A percentile compares a stretch with the other conserved stretches of the same genome.
phyloP scores from a whole-genome alignment of 2,113 vertebrate species.

The Semnopithecus entellus region DNA sequence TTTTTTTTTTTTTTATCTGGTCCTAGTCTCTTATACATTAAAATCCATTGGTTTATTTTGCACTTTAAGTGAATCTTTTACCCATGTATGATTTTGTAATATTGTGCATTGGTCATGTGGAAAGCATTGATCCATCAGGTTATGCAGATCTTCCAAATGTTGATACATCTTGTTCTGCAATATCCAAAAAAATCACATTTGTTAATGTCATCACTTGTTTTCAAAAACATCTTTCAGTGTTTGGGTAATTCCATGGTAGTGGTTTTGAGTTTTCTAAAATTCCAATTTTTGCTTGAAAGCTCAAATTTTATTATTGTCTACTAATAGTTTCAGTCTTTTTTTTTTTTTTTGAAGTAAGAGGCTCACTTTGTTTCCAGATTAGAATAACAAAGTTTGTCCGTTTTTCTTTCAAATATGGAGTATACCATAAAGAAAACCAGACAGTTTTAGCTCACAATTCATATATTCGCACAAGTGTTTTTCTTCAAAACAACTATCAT shows the following conservation, averaged over 20 bases:
- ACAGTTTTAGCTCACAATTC: not conserved
- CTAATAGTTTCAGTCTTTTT: not conserved
- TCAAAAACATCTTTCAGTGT: not conserved
- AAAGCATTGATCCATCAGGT: not conserved
- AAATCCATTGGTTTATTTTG: slow-evolving; percentile 23
- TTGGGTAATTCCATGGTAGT: not conserved
- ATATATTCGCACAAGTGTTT: not conserved
- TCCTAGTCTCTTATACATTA: slow-evolving; percentile 1
- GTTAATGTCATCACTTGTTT: not conserved
- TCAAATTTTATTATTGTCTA: slow-evolving; percentile 22
- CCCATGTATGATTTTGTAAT: not conserved
- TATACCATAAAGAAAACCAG: not conserved
- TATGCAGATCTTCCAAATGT: slow-evolving; percentile 5
- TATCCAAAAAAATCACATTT: not conserved
- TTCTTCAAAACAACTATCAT: not conserved
- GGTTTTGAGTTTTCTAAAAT: not conserved
- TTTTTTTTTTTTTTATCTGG: too few species aligned
- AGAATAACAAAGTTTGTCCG: not conserved
- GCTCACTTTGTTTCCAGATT: not conserved
- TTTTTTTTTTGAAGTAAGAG: not conserved
- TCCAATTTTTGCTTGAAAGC: not conserved
- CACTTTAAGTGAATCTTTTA: slow-evolving; percentile 1
- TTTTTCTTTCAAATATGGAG: not conserved
- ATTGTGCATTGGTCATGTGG: slow-evolving; percentile 11
- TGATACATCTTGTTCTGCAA: not conserved